These are phyloP conservation scores for Lindbergichthys nudifrons DNA, from an alignment of 2,797 vertebrate genomes.

Conservation along the genomic window DNA sequence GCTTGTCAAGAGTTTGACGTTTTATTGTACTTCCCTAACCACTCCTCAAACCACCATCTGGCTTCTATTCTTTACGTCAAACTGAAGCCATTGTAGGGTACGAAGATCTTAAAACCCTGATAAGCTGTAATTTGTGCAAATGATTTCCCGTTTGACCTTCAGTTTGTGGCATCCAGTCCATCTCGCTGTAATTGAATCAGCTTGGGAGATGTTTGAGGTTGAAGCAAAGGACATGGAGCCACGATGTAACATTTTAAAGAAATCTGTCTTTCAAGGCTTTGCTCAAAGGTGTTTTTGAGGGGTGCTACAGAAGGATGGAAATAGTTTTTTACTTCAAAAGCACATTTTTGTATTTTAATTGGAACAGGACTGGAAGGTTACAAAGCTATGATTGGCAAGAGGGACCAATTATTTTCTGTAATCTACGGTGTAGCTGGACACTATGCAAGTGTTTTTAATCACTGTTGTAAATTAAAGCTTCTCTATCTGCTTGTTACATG, in stretches of 20 bases:
- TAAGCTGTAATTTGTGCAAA: constrained; percentile 36
- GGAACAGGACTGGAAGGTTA: not conserved
- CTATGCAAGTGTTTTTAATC: constrained; percentile 29
- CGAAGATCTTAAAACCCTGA: constrained; percentile 29
- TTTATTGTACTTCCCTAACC: not conserved
- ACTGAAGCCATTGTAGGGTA: constrained; percentile 5
- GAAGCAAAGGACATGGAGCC: constrained; percentile 29
- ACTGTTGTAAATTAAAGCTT: constrained; percentile 32
- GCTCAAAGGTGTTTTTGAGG: constrained; percentile 12
- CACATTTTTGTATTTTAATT: constrained; percentile 31
- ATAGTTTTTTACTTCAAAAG: constrained; percentile 16
- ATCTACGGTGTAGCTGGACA: constrained; percentile 8
- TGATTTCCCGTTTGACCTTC: constrained; percentile 34
- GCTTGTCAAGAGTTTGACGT: constrained; percentile 5
- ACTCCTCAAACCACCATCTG: not conserved
- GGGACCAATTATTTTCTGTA: constrained; percentile 31
- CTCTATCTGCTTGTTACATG: constrained; percentile 24
- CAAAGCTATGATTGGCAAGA: constrained; percentile 16
- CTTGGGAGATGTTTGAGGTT: constrained; percentile 29
- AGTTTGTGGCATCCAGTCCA: not conserved
- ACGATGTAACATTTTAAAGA: constrained; percentile 11
- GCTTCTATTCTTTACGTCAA: not conserved
- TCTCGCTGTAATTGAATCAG: constrained; percentile 46
- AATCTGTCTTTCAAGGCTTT: constrained; percentile 10
- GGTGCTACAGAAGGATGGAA: constrained; percentile 13